Conservation (phyloP, 92 coral and sea anemone genomes). For the Paragorgia papillata region DNA sequence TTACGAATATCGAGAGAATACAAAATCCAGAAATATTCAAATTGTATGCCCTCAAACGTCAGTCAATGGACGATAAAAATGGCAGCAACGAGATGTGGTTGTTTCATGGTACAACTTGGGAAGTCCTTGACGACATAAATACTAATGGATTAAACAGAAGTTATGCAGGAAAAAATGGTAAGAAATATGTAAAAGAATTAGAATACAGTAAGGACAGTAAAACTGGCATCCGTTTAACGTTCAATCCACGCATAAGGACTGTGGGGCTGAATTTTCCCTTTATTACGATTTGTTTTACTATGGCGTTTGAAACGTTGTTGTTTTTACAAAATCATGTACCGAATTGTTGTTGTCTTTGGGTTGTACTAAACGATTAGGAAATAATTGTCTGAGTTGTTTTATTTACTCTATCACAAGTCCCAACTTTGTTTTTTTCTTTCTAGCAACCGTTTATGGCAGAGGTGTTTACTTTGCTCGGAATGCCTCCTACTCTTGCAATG, state of each 20-base stretch:
- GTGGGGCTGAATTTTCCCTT: no score
- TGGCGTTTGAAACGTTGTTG: not conserved
- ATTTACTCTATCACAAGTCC: no score
- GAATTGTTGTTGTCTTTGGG: no score
- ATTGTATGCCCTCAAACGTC: conserved; percentile 30
- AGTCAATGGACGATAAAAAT: conserved; percentile 41
- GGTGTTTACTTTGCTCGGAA: conserved; percentile 70
- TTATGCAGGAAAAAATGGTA: conserved; percentile 69
- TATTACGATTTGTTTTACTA: no score
- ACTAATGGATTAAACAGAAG: conserved; percentile 75
- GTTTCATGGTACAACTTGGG: conserved; percentile 66
- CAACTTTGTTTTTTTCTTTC: no score
- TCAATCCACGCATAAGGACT: not conserved
- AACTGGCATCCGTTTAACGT: not conserved
- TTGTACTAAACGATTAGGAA: no score
- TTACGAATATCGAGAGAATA: conserved; percentile 57
- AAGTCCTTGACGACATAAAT: conserved; percentile 49
- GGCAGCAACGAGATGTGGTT: conserved; percentile 48
- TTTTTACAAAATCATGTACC: not conserved
- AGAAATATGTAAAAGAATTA: not conserved
- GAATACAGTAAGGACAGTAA: not conserved
- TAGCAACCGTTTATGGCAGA: conserved; percentile 53
- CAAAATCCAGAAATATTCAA: conserved; percentile 56
- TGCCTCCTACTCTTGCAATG: conserved; percentile 57
- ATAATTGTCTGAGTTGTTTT: no score